phyloP scores from a whole-genome alignment of 2,888 invertebrate genomes.

The Neoaliturus tenellus region DNA sequence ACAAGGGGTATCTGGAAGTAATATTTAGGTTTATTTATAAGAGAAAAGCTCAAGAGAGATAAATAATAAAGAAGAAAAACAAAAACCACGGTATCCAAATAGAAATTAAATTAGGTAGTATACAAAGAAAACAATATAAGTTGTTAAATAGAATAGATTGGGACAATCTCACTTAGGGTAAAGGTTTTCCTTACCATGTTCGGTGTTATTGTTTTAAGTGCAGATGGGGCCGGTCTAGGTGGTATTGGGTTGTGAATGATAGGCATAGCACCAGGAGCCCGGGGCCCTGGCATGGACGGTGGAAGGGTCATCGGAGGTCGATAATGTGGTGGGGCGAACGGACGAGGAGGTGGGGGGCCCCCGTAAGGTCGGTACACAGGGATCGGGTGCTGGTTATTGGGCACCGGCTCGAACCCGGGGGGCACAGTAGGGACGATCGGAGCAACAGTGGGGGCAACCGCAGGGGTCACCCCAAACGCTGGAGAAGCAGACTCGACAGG shows the following conservation, averaged over 20 bases:
- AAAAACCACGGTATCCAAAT: no score
- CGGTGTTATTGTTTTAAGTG: background rate
- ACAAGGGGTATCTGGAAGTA: background rate
- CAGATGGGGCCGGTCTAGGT: background rate
- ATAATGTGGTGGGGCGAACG: background rate
- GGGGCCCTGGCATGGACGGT: background rate
- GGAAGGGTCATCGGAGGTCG: background rate
- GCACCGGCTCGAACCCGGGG: no score
- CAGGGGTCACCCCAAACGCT: no score
- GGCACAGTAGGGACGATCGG: no score
- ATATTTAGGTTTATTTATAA: background rate
- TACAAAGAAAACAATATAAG: no score
- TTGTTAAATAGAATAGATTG: no score
- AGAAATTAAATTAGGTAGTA: background rate
- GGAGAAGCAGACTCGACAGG: background rate
- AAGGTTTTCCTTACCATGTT: conserved; percentile 2
- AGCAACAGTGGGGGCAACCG: no score
- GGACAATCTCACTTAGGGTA: no score
- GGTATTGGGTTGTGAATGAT: conserved; percentile 1
- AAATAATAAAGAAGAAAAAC: background rate
- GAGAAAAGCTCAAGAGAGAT: background rate
- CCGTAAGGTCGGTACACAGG: background rate
- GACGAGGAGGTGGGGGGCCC: background rate
- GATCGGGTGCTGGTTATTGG: background rate
- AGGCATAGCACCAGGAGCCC: background rate